Conservation (phyloP, 2,113 vertebrate genomes). For the Myotis brandtii region DNA sequence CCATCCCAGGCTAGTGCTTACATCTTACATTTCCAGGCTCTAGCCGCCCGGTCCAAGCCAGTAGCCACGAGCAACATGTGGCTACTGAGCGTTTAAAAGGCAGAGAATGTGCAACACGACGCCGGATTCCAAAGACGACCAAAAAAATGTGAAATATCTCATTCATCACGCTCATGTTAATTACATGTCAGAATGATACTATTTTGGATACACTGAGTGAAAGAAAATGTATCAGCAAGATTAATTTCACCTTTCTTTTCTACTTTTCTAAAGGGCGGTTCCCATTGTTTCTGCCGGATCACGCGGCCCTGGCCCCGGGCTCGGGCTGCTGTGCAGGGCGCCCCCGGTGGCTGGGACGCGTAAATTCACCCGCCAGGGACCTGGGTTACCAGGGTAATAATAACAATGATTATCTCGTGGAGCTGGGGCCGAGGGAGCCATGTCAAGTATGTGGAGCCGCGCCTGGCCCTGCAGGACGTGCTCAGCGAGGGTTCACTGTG, state of each 20-base stretch:
- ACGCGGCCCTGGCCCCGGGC: accelerated
- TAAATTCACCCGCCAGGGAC: not conserved
- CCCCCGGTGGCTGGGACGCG: not conserved
- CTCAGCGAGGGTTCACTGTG: accelerated
- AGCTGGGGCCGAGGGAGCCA: not conserved
- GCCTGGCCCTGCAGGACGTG: not conserved
- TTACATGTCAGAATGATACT: not conserved
- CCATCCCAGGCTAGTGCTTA: not conserved
- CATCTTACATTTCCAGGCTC: not conserved
- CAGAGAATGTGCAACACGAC: accelerated
- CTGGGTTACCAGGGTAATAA: accelerated
- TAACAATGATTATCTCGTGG: accelerated
- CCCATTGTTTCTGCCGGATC: accelerated
- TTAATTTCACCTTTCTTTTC: not conserved
- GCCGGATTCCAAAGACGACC: not conserved
- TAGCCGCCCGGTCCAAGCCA: accelerated
- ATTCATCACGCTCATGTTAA: not conserved
- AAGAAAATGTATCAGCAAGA: not conserved
- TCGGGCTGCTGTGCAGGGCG: not conserved
- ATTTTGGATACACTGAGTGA: not conserved
- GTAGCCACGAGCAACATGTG: not conserved
- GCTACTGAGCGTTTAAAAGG: accelerated
- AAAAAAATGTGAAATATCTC: not conserved
- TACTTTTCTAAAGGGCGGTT: accelerated
- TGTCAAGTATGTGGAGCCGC: accelerated